Evolutionary conservation across 92 coral and sea anemone species (phyloP).

Genomic region (Plumapathes pennacea): DNA sequence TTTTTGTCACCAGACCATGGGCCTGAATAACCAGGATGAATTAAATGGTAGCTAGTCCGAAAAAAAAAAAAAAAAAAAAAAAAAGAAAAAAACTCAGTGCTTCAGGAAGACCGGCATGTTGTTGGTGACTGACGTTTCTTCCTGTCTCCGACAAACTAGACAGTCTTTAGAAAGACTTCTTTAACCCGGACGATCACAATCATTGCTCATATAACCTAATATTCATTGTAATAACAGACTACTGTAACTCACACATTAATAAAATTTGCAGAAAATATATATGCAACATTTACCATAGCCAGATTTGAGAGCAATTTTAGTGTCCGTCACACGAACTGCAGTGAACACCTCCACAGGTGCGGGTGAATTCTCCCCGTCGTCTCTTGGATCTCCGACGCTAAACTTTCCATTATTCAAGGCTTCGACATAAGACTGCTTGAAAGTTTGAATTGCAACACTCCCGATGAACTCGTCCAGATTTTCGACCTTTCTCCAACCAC

Average conservation of each 20-base stretch:
- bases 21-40: no score
- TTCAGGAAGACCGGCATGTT: no score
- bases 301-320: slow-evolving; percentile 83
- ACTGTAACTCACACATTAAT: no score
- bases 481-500: slow-evolving; percentile 91
- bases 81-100: no score
- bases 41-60: no score
- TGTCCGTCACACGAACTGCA: slow-evolving; percentile 82
- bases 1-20: no score
- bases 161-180: background rate
- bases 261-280: no score
- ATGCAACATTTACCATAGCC: slow-evolving; percentile 80
- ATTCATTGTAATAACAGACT: background rate
- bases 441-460: slow-evolving; percentile 78
- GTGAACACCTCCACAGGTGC: slow-evolving; percentile 95
- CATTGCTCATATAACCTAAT: background rate
- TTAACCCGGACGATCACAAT: no score
- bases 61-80: no score
- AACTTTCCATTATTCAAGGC: slow-evolving; percentile 78
- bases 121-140: no score
- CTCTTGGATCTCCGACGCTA: slow-evolving; percentile 67
- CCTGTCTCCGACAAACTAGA: background rate
- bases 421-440: slow-evolving; percentile 64
- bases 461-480: slow-evolving; percentile 61
- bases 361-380: slow-evolving; percentile 90